phyloP scores from a whole-genome alignment of 2,113 vertebrate genomes.

The Ranitomeya variabilis region DNA sequence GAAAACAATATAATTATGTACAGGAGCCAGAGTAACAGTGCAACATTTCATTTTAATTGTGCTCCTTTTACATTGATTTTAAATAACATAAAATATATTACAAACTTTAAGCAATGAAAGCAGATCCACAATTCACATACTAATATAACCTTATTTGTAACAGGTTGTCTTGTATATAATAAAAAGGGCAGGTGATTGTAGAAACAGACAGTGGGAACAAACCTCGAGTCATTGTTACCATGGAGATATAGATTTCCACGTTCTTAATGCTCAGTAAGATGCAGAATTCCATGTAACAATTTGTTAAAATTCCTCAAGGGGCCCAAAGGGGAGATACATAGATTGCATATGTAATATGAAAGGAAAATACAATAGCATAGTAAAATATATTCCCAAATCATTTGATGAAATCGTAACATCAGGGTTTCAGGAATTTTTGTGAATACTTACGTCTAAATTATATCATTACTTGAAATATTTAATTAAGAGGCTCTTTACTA shows the following conservation, averaged over 20 bases:
- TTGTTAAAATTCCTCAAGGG: conserved; percentile 39
- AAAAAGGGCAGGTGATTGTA: conserved; percentile 27
- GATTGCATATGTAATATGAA: conserved; percentile 28
- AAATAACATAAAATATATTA: not conserved
- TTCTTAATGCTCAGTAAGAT: conserved; percentile 19
- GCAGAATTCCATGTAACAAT: conserved; percentile 25
- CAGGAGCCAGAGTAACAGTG: not conserved
- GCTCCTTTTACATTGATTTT: not conserved
- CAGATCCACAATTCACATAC: not conserved
- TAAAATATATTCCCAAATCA: conserved; percentile 21
- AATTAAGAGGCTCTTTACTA: not conserved
- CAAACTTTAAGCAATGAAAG: not conserved
- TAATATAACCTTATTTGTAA: not conserved
- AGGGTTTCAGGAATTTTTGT: not conserved
- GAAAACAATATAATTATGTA: not conserved
- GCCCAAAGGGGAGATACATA: conserved; percentile 7
- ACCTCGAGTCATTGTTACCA: conserved; percentile 30
- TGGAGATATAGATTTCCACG: conserved; percentile 40
- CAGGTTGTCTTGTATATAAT: conserved; percentile 27
- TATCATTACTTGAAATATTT: not conserved
- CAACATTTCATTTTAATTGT: not conserved
- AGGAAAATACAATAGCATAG: conserved; percentile 15
- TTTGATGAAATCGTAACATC: not conserved
- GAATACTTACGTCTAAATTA: not conserved
- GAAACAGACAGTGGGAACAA: conserved; percentile 14